Evolutionary conservation across 1,140 invertebrate genomes (phyloP).

Genomic region (Ostrea edulis): DNA sequence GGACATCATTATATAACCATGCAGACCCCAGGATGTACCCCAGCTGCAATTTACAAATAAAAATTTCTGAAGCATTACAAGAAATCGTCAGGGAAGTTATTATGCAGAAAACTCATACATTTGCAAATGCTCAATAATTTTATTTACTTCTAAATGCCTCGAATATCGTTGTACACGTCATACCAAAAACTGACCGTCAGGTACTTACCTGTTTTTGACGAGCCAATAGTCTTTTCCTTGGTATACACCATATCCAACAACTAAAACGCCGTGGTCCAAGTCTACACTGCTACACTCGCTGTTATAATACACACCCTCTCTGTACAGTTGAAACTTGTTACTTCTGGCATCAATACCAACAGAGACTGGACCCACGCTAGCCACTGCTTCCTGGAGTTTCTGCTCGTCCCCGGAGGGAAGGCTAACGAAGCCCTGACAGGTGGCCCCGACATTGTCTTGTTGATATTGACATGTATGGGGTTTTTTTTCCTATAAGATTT

Average conservation of each 20-base stretch:
- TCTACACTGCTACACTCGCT: background rate
- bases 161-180: too few relatives aligned
- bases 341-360: constrained; percentile 91
- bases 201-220: constrained; percentile 80
- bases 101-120: background rate
- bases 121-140: background rate
- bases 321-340: constrained; percentile 57
- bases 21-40: constrained; percentile 90
- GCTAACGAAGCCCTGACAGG: background rate
- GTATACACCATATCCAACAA: constrained; percentile 81
- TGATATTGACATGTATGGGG: background rate
- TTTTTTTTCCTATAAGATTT: background rate
- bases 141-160: too few relatives aligned
- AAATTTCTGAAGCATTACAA: background rate
- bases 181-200: too few relatives aligned
- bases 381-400: constrained; percentile 31
- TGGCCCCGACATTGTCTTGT: background rate
- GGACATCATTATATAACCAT: constrained; percentile 95
- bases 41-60: constrained; percentile 81
- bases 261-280: constrained; percentile 80
- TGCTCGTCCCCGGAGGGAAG: background rate
- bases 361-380: constrained; percentile 73
- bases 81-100: background rate
- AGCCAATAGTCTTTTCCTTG: constrained; percentile 84
- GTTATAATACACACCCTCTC: constrained; percentile 66